Evolutionary conservation across 2,888 invertebrate genomes (phyloP).

Genomic region (Thera obeliscata): DNA sequence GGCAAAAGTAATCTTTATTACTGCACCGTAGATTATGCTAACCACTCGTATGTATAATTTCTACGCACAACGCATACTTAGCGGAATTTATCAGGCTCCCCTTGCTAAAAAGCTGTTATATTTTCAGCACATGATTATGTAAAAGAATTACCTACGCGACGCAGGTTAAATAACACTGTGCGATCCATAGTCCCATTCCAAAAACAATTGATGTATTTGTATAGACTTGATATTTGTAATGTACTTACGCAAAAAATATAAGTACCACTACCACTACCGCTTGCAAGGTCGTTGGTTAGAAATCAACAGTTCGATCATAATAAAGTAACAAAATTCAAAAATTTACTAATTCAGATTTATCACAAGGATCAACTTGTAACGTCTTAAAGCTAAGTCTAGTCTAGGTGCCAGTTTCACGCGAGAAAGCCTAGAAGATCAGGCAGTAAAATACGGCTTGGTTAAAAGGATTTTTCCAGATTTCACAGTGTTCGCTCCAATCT

Average conservation of each 20-base stretch:
- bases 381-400: too few species aligned
- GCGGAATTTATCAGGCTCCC: conserved; percentile 68
- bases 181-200: not conserved
- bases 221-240: not conserved
- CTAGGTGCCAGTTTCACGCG: too few species aligned
- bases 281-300: too few species aligned
- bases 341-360: too few species aligned
- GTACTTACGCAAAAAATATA: not conserved
- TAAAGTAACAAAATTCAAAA: too few species aligned
- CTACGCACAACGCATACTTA: conserved; percentile 66
- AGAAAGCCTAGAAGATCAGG: too few species aligned
- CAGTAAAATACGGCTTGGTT: not conserved
- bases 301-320: too few species aligned
- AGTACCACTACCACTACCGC: too few species aligned
- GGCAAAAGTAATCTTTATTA: conserved; percentile 57
- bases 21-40: conserved; percentile 75
- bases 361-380: too few species aligned
- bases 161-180: conserved; percentile 7
- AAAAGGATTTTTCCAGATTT: not conserved
- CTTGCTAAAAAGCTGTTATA: conserved; percentile 79
- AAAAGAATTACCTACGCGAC: conserved; percentile 74
- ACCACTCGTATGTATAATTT: conserved; percentile 72
- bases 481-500: not conserved
- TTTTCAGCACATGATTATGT: conserved; percentile 84
- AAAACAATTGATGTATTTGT: not conserved